Conservation (phyloP, 2,797 vertebrate species). For the Tauraco hartlaubi region DNA sequence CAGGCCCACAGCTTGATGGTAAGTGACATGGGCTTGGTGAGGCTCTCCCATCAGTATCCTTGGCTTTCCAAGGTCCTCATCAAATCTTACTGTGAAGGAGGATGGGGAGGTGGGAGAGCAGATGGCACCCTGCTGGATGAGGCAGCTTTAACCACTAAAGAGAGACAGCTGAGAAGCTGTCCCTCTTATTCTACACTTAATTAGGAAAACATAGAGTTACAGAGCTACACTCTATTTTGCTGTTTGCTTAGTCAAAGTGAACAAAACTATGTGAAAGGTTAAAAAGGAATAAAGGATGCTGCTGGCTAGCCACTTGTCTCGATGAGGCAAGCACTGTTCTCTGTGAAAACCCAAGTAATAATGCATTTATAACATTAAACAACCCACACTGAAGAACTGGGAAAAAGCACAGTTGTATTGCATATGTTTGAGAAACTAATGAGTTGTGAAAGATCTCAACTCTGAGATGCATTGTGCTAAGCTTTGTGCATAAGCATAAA, state of each 20-base stretch:
- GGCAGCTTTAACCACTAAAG: too few relatives aligned
- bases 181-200: too few relatives aligned
- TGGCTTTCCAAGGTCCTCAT: too few relatives aligned
- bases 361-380: background rate
- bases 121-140: too few relatives aligned
- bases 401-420: background rate
- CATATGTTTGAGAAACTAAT: background rate
- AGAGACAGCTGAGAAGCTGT: too few relatives aligned
- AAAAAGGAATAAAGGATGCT: background rate
- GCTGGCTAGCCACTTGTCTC: background rate
- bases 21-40: too few relatives aligned
- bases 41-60: too few relatives aligned
- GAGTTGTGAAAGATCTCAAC: background rate
- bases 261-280: background rate
- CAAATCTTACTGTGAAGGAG: too few relatives aligned
- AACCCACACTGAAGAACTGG: background rate
- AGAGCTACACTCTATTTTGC: background rate
- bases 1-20: too few relatives aligned
- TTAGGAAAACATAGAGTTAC: background rate
- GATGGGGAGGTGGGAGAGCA: too few relatives aligned
- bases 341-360: background rate
- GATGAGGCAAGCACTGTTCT: accelerated
- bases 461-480: background rate
- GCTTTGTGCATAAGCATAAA: background rate
- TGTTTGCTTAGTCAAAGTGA: background rate